Conservation (phyloP, 35 echinoderm and acorn worm species). For the Acanthaster planci region DNA sequence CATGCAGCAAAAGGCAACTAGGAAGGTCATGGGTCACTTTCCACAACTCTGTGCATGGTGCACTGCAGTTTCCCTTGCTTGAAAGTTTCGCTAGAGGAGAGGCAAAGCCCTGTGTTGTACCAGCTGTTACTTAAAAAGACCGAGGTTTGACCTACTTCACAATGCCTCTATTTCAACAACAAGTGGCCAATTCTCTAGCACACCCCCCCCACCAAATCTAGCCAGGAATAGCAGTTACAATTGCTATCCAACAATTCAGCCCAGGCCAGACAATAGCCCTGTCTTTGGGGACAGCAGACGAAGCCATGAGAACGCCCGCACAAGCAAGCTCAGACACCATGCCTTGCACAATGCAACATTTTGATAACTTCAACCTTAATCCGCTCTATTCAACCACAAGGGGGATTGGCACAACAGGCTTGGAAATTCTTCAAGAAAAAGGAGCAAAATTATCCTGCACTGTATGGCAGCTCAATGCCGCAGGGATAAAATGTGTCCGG, state of each 20-base stretch:
- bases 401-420: not conserved
- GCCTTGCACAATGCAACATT: constrained; percentile 23
- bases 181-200: not conserved
- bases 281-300: not conserved
- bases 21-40: too few species aligned
- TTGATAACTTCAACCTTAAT: constrained; percentile 22
- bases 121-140: not conserved
- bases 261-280: not conserved
- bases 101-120: too few species aligned
- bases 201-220: not conserved
- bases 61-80: too few species aligned
- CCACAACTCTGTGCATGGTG: too few species aligned
- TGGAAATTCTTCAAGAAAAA: not conserved
- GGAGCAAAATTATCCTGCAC: not conserved
- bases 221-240: constrained; percentile 22
- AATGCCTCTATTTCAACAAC: constrained; percentile 15
- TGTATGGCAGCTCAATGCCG: not conserved
- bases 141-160: constrained; percentile 14
- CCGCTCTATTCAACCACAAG: constrained; percentile 19
- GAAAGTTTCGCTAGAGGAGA: too few species aligned
- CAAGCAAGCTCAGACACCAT: not conserved
- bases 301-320: constrained; percentile 6
- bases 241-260: constrained; percentile 15
- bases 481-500: not conserved
- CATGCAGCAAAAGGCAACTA: too few species aligned